Evolutionary conservation across 2,113 vertebrate genomes (phyloP), one percentile per base, ranked within the genome.

Genomic region (Dendrocopos noguchii): DNA sequence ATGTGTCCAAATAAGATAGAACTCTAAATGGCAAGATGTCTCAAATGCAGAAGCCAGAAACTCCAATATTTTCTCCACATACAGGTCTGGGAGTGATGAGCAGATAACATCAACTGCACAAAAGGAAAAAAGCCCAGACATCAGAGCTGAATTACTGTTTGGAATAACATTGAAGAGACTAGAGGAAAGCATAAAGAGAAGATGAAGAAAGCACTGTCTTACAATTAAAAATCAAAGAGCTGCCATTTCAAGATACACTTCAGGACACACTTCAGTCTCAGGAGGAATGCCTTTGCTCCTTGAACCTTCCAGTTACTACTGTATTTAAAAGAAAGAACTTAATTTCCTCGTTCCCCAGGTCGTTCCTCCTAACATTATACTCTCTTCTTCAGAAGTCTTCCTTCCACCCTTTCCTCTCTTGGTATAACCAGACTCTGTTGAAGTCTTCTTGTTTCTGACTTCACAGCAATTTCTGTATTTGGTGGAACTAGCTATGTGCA

Each of bases 1-100:
- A 91, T 99, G 98, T 9, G 98, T 97, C 99, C 99, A 99, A 4
- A 88, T 96, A 47, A 99, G 98, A 95, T 99, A 99, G 97, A 99
- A 99, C 85, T 99, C 98, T 72, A 99, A 97, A 87, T 99, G 99
- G 56, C 96, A 96, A 2, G 99, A 98, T 25, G 66, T 98, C 84
- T 99, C 99, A 88, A 99, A 96, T 29, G 98, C 98, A 1, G 98
- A 74, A 2, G 98, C 99, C 90, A 99, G 65, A 59, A 99, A 99
- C 63, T 98, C 98, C 59, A 99, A 96, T 25, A 99, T 86, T 70
- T 99, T 99, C 92, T 99, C 99, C 13, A 99, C 98, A 0, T 99
- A 99, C 17, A 98, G 72, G 70, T 99, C 98, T 15, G 99, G 99
- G 7, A 99, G 98, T 2, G 98, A 98, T 9, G 98, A 96, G 29